Conservation (phyloP, 2,888 invertebrate genomes). For the Tetropium fuscum region DNA sequence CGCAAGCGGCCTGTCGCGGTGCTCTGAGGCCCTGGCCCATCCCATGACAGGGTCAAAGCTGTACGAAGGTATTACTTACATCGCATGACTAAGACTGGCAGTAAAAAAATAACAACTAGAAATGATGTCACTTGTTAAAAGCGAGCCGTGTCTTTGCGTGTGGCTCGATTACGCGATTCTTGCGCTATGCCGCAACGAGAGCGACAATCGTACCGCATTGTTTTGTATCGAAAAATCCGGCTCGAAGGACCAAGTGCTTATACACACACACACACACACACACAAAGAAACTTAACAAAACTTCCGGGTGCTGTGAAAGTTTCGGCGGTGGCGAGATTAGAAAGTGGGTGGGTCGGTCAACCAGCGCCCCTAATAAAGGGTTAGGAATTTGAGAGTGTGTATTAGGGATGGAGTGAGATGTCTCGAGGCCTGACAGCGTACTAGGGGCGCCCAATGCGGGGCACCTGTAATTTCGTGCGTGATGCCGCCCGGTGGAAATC, state of each 20-base stretch:
- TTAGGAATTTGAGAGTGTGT: slow-evolving; percentile 1
- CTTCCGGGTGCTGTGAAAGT: too few relatives aligned
- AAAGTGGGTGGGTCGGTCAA: background rate
- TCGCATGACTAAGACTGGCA: slow-evolving; percentile 6
- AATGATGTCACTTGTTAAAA: slow-evolving; percentile 13
- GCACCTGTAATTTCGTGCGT: slow-evolving; percentile 22
- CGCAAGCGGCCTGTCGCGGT: background rate
- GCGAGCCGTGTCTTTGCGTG: background rate
- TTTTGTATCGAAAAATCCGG: too few relatives aligned
- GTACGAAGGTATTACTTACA: slow-evolving; percentile 7
- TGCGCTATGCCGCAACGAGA: background rate
- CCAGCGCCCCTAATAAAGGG: slow-evolving; percentile 9
- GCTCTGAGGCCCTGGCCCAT: background rate
- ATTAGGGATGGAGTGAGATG: slow-evolving; percentile 6
- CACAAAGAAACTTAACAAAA: too few relatives aligned
- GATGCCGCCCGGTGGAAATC: slow-evolving; percentile 16
- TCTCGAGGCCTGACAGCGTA: slow-evolving; percentile 3
- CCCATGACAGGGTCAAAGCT: slow-evolving; percentile 4
- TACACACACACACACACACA: too few relatives aligned
- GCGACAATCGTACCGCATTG: too few relatives aligned
- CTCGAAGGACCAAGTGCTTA: too few relatives aligned
- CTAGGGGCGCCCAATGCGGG: slow-evolving; percentile 1
- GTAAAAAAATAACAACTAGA: slow-evolving; percentile 2
- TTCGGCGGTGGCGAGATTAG: too few relatives aligned
- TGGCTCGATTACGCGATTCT: slow-evolving; percentile 5